These are phyloP conservation scores for Candoia aspera DNA, from an alignment of 2,113 vertebrate species.

Conservation along the genomic window DNA sequence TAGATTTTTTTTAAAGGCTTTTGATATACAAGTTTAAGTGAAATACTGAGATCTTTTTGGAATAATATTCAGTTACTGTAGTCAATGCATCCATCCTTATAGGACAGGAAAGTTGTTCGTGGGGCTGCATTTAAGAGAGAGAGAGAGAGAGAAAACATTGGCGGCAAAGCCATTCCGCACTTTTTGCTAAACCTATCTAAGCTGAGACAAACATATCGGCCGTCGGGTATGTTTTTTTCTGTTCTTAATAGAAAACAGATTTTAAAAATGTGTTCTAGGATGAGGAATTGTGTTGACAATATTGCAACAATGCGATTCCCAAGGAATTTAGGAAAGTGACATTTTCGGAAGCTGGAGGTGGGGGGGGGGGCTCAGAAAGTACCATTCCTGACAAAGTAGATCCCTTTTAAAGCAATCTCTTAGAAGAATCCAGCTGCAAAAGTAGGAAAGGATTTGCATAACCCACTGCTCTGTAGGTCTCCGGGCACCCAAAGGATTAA, in stretches of 20 bases:
- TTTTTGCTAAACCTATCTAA: background rate
- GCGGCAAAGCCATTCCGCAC: constrained; percentile 26
- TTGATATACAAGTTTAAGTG: background rate
- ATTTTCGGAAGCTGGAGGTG: background rate
- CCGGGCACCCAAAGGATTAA: constrained; percentile 70
- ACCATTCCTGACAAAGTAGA: constrained; percentile 46
- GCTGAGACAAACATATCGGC: background rate
- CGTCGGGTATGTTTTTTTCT: background rate
- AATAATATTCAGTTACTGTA: background rate
- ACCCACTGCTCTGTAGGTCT: constrained; percentile 72
- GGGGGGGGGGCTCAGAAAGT: background rate
- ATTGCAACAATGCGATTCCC: constrained; percentile 48
- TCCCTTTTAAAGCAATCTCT: constrained; percentile 53
- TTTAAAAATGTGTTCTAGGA: constrained; percentile 22
- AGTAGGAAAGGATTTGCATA: constrained; percentile 70
- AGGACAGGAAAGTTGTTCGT: constrained; percentile 38
- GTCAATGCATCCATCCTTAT: constrained; percentile 16
- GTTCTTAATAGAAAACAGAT: constrained; percentile 40
- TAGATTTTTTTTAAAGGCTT: constrained; percentile 22
- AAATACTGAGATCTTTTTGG: background rate
- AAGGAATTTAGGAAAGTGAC: constrained; percentile 52
- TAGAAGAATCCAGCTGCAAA: constrained; percentile 67
- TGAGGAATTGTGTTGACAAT: background rate
- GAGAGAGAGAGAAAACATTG: background rate
- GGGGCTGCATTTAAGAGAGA: constrained; percentile 5